Conservation (phyloP, 2,113 vertebrate species). For the Galbula dea region DNA sequence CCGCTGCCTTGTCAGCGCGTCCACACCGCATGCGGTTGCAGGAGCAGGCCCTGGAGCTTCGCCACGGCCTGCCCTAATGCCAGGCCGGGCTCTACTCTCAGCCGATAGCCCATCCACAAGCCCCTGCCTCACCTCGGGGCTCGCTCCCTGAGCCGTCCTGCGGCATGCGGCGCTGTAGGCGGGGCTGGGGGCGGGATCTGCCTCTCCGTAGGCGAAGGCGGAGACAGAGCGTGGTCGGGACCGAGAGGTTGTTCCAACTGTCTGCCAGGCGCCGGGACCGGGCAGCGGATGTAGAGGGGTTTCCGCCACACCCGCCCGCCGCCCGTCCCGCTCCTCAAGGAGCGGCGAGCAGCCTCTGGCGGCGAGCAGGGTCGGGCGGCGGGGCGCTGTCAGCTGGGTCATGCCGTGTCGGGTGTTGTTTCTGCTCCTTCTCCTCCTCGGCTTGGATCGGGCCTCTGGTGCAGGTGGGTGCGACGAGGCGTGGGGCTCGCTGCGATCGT, state of each 20-base stretch:
- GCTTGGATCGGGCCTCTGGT: neutral
- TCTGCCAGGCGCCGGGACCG: accelerated
- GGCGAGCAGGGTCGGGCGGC: neutral
- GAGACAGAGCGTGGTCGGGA: neutral
- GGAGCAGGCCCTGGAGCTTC: neutral
- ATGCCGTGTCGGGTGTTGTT: neutral
- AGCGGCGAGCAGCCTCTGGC: neutral
- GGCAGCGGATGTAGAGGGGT: neutral
- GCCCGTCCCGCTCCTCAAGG: neutral
- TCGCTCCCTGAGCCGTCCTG: too few species aligned
- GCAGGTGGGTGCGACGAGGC: neutral
- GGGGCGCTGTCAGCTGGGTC: neutral
- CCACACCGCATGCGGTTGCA: neutral
- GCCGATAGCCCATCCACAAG: too few species aligned
- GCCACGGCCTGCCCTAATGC: neutral
- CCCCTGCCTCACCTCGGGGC: too few species aligned
- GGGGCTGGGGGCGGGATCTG: neutral
- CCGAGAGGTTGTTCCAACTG: accelerated
- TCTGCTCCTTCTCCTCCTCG: neutral
- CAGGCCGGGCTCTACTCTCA: accelerated
- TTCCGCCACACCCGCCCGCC: neutral
- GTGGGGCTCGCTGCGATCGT: neutral
- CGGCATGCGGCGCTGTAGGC: neutral
- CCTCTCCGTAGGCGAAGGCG: neutral
- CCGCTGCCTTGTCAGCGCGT: accelerated